Evolutionary conservation across 2,113 vertebrate genomes (phyloP).

Genomic region (Dasypus novemcinctus): DNA sequence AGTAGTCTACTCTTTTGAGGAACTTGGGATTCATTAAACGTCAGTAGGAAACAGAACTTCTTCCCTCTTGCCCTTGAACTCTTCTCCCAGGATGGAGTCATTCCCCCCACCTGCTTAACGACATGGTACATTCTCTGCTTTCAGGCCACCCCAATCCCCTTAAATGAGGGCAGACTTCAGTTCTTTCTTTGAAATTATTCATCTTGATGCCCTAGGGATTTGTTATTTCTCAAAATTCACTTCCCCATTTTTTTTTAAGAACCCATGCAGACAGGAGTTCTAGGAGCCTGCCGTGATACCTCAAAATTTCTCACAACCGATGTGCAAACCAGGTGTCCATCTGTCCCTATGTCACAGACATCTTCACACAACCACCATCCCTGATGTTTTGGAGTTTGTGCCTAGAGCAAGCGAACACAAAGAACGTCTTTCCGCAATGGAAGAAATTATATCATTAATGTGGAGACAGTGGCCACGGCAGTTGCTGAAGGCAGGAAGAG

Average conservation of each 20-base stretch:
- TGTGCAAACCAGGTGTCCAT: background rate
- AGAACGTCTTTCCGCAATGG: background rate
- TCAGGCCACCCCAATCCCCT: background rate
- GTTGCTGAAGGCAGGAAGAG: too few relatives aligned
- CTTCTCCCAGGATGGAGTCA: background rate
- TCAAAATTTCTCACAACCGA: background rate
- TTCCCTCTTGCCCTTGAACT: background rate
- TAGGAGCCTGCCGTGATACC: background rate
- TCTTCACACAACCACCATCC: background rate
- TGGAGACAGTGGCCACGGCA: too few relatives aligned
- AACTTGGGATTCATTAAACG: background rate
- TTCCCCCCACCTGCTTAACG: background rate
- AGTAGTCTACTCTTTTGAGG: background rate
- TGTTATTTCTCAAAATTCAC: background rate
- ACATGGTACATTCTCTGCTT: background rate
- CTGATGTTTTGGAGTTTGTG: background rate
- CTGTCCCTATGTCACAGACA: background rate
- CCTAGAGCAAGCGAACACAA: background rate
- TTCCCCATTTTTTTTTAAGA: background rate
- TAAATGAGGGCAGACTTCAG: background rate
- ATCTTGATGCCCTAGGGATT: background rate
- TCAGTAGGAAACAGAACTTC: background rate
- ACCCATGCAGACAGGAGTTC: background rate
- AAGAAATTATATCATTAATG: too few relatives aligned
- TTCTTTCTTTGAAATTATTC: background rate